These are phyloP conservation scores for Neopelma chrysocephalum DNA, from an alignment of 2,797 vertebrate genomes.

Conservation along the genomic window DNA sequence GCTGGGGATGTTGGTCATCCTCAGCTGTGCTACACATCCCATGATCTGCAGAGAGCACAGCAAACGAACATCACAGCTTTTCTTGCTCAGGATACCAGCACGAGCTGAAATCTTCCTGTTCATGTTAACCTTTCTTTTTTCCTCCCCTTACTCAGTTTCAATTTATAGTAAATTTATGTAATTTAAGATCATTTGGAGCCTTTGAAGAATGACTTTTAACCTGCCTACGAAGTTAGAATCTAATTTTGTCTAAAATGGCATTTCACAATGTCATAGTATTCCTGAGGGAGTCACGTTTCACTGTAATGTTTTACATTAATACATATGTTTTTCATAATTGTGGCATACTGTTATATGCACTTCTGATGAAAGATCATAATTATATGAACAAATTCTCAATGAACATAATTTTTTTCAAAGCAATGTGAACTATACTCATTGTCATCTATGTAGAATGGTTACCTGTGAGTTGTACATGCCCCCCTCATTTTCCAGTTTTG, in stretches of 20 bases:
- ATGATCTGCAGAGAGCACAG: not conserved
- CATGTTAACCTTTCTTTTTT: not conserved
- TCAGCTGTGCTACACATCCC: not conserved
- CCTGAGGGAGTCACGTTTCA: not conserved
- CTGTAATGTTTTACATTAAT: not conserved
- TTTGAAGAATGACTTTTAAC: conserved; percentile 16
- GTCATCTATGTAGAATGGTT: not conserved
- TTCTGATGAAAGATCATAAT: not conserved
- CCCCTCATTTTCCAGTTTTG: not conserved
- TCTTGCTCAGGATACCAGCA: not conserved
- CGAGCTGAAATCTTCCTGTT: not conserved
- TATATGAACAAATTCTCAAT: not conserved
- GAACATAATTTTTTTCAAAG: not conserved
- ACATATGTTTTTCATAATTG: not conserved
- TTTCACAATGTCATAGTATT: not conserved
- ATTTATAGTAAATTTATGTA: not conserved
- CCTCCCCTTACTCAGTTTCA: not conserved
- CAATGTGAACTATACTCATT: not conserved
- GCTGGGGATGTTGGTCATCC: not conserved
- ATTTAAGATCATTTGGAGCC: not conserved
- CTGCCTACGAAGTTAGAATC: not conserved
- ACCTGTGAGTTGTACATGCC: not conserved
- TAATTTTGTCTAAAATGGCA: conserved; percentile 3
- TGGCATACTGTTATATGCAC: not conserved
- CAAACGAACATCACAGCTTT: not conserved